phyloP scores from a whole-genome alignment of 2,888 invertebrate species.

The Mesorhabditis spiculigera region DNA sequence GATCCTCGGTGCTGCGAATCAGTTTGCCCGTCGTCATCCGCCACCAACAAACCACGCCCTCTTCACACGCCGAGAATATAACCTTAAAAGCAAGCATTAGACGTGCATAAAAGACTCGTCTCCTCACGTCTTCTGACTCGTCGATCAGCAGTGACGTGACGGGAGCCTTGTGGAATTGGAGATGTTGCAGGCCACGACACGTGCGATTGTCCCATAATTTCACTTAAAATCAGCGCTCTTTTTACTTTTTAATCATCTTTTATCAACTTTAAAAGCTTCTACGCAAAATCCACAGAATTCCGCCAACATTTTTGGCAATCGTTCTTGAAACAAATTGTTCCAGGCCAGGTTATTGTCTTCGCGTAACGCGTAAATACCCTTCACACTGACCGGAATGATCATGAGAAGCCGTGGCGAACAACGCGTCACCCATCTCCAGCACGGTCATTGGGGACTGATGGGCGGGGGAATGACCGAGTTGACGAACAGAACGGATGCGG shows the following conservation, averaged over 20 bases:
- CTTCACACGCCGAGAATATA: constrained; percentile 42
- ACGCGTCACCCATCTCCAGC: not conserved
- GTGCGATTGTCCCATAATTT: not conserved
- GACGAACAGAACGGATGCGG: constrained; percentile 3
- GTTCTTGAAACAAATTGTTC: not conserved
- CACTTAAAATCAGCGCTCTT: not conserved
- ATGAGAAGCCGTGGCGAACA: not conserved
- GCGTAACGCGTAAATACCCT: too few species aligned
- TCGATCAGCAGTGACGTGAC: constrained; percentile 32
- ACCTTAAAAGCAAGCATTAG: constrained; percentile 21
- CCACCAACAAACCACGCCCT: constrained; percentile 53
- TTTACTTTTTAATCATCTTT: too few species aligned
- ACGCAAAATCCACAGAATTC: not conserved
- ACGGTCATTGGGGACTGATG: not conserved
- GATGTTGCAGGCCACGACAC: constrained; percentile 1
- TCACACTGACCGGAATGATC: not conserved
- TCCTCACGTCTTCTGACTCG: constrained; percentile 18
- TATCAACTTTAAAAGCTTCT: not conserved
- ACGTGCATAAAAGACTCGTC: not conserved
- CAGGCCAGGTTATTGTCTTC: too few species aligned
- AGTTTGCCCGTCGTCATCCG: constrained; percentile 28
- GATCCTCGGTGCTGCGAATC: constrained; percentile 22
- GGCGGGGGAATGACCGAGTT: not conserved
- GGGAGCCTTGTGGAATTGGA: constrained; percentile 43
- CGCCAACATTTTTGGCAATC: not conserved